Base-by-base conservation (phyloP, 2,113 vertebrate species). In the Neolamprologus modestus region DNA sequence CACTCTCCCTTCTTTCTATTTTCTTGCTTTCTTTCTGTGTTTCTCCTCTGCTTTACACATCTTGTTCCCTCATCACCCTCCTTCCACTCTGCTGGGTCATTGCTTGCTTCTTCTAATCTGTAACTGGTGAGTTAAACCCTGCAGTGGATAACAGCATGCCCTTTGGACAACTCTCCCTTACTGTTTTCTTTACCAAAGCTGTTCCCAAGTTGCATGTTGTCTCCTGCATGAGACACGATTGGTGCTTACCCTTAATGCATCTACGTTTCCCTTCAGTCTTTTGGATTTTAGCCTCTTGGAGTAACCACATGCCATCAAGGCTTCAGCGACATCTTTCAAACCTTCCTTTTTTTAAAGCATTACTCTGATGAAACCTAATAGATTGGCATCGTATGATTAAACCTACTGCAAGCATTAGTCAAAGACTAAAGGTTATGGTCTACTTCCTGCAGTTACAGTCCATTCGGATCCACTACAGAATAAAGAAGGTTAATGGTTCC, bases 71-170 rank as follows among this genome's bases (percentile, higher is more conserved):
- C 68, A 19, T 84, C 81, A 68, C 88, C 80, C 95, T 94, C 92
- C 94, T 94, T 97, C 80, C 88, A 95, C 95, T 97, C 97, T 97
- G 97, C 97, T 97, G 98, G 97, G 96, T 97, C 97, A 94, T 96
- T 96, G 95, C 97, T 98, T 98, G 96, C 97, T 97, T 96, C 97
- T 97, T 96, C 97, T 97, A 97, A 98, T 97, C 96, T 98, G 96
- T 97, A 96, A 97, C 97, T 97, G 98, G 98, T 99, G 98, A 99
- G 98, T 99, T 97, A 59, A 89, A 83, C 85, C 83, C 84, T 54
- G 55, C 89, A 61, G 82, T n/a, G 90, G 86, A 88, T 92, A 84
- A 86, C 92, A 71, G 94, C 94, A 95, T 95, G 89, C 91, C 82
- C 81, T 90, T 91, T 76, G 88, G 87, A 87, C 71, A 52, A 24